Percentiles rank a stretch among this genome's conserved stretches.
Evolutionary conservation across 1,140 invertebrate genomes (phyloP).

Genomic region (Matsumurasca onukii): DNA sequence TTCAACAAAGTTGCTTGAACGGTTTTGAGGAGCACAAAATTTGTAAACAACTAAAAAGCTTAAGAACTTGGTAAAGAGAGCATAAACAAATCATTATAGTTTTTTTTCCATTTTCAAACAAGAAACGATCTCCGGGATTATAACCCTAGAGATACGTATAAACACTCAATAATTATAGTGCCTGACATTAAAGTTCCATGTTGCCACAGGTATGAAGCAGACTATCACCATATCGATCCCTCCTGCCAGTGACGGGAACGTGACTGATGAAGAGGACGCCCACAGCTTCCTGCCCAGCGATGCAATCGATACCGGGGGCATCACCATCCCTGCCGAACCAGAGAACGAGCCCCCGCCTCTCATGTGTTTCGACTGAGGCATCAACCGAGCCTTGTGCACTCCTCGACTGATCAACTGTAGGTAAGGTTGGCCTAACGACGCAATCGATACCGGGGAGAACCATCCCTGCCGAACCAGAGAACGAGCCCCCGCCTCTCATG

Average conservation of each 20-base stretch:
- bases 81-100: no score
- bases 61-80: no score
- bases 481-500: not conserved
- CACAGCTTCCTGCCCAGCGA: constrained; percentile 52
- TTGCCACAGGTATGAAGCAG: constrained; percentile 36
- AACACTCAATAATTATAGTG: no score
- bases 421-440: constrained; percentile 47
- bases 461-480: constrained; percentile 54
- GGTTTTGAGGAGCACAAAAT: no score
- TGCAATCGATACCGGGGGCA: constrained; percentile 60
- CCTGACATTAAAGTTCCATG: no score
- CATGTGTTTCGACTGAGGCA: not conserved
- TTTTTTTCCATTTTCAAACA: no score
- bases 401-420: no score
- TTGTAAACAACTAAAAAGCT: no score
- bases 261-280: constrained; percentile 50
- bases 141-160: no score
- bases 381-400: no score
- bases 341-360: constrained; percentile 34
- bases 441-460: constrained; percentile 61
- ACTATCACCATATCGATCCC: constrained; percentile 42
- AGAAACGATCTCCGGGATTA: no score
- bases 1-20: no score
- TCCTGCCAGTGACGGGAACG: constrained; percentile 40
- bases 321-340: constrained; percentile 58